Conservation (phyloP, 1,140 invertebrate species). For the Drosophila sturtevanti region DNA sequence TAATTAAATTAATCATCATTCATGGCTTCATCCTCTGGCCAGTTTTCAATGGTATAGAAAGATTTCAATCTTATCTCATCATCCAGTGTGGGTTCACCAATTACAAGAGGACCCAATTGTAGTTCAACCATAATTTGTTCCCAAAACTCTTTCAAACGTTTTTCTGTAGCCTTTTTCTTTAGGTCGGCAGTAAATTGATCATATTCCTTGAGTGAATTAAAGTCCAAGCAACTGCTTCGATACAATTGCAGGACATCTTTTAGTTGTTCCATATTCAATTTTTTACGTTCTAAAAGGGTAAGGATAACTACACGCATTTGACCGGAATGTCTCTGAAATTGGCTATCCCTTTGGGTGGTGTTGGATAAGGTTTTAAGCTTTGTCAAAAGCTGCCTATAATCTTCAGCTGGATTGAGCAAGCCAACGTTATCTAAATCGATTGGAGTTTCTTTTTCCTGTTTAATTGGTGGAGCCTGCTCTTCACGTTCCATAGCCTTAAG, state of each 20-base stretch:
- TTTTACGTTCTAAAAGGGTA: conserved; percentile 54
- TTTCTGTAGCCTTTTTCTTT: conserved; percentile 33
- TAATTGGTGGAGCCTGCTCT: conserved; percentile 25
- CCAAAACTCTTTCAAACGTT: conserved; percentile 56
- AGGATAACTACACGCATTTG: conserved; percentile 69
- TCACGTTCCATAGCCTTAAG: conserved; percentile 50
- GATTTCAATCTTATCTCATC: conserved; percentile 55
- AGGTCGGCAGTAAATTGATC: conserved; percentile 63
- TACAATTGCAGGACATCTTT: conserved; percentile 51
- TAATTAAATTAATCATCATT: conserved; percentile 30
- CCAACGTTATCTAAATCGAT: conserved; percentile 49
- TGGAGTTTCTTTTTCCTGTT: conserved; percentile 35
- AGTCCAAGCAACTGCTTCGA: conserved; percentile 56
- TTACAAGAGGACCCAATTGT: conserved; percentile 58
- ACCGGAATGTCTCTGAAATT: conserved; percentile 50
- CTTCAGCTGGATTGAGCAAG: conserved; percentile 40
- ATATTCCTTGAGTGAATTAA: conserved; percentile 63
- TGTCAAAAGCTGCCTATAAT: conserved; percentile 54
- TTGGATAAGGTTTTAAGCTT: conserved; percentile 42
- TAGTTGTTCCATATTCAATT: conserved; percentile 43
- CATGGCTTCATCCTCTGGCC: conserved; percentile 53
- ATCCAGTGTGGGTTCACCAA: conserved; percentile 60
- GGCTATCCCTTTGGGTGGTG: conserved; percentile 53
- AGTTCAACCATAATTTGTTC: conserved; percentile 48
- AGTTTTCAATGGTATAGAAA: conserved; percentile 46